These are phyloP conservation scores for Trissoscelio sp. DNA, from an alignment of 2,888 invertebrate genomes.

Conservation along the genomic window DNA sequence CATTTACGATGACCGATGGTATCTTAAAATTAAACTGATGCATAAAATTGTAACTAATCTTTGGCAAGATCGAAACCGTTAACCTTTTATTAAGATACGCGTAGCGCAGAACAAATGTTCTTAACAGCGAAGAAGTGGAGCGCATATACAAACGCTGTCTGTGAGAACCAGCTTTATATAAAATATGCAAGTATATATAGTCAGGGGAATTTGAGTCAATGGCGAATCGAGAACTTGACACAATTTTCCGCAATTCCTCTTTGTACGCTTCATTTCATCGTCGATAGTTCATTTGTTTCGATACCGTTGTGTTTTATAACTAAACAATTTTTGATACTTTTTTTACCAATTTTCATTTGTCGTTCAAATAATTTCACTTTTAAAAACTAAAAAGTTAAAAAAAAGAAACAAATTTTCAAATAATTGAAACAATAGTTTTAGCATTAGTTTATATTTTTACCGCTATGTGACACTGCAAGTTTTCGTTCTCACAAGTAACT, in stretches of 20 bases:
- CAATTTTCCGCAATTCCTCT: constrained; percentile 49
- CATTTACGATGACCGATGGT: constrained; percentile 15
- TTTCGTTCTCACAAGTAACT: no score
- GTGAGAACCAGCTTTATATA: constrained; percentile 52
- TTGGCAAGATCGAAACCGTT: constrained; percentile 40
- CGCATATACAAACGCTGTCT: constrained; percentile 47
- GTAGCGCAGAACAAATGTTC: constrained; percentile 50
- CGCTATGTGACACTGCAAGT: no score
- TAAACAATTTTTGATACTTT: no score
- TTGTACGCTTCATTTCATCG: constrained; percentile 11
- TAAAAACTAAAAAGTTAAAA: no score
- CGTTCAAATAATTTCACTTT: no score
- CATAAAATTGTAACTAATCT: constrained; percentile 32
- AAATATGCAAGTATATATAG: constrained; percentile 49
- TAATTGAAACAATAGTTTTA: no score
- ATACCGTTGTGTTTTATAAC: background rate
- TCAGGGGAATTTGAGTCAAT: constrained; percentile 65
- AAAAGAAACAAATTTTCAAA: no score
- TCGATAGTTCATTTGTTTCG: background rate
- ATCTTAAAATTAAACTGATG: constrained; percentile 6
- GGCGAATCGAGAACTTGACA: constrained; percentile 68
- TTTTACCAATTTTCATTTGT: no score
- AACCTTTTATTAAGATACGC: constrained; percentile 50
- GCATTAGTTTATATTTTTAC: no score
- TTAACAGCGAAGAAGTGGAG: constrained; percentile 63